Evolutionary conservation across 2,113 vertebrate genomes (phyloP), one percentile per base, ranked within the genome.

Genomic region (Caranx melampygus): DNA sequence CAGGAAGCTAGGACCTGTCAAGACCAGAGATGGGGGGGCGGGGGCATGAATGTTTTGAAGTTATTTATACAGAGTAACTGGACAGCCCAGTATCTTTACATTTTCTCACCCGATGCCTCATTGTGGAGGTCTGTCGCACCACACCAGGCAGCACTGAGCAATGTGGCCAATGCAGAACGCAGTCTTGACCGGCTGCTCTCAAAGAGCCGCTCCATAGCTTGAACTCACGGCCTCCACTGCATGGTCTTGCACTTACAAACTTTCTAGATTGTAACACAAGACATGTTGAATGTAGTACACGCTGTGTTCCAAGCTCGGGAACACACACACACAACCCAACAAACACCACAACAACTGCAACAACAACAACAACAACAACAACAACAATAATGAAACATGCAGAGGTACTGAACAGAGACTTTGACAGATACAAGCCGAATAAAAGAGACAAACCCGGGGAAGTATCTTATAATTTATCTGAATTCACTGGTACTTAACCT

Each of bases 251-350:
- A 94, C 93, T 94, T 95, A 91, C 93, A 93, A 94, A 93, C 92
- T 89, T 83, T 93, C 91, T 94, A 93, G 96, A 96, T 96, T 97
- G 96, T 97, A 96, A 95, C 94, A 96, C 95, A 95, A 95, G 97
- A 97, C 96, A 95, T 92, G 93, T 93, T 98, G 97, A 99, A 99
- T 99, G 97, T 98, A 97, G 96, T 96, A 92, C 87, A 94, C 89
- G 90, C 79, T 83, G 90, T 91, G 90, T 92, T 86, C 91, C 83
- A 85, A 92, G 90, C 87, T 59, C 74, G 92, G 92, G 81, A 88
- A 75, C 78, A 35, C 26, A 26, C 78, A 35, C 78, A 35, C 78
- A 55, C 59, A 72, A 77, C 65, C 55, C 67, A n/a, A 74, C 74
- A 65, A 78, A 84, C 76, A 77, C 65, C 52, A 77, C 78, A 67